Conservation (phyloP, 2,113 vertebrate genomes). For the Perca flavescens region DNA sequence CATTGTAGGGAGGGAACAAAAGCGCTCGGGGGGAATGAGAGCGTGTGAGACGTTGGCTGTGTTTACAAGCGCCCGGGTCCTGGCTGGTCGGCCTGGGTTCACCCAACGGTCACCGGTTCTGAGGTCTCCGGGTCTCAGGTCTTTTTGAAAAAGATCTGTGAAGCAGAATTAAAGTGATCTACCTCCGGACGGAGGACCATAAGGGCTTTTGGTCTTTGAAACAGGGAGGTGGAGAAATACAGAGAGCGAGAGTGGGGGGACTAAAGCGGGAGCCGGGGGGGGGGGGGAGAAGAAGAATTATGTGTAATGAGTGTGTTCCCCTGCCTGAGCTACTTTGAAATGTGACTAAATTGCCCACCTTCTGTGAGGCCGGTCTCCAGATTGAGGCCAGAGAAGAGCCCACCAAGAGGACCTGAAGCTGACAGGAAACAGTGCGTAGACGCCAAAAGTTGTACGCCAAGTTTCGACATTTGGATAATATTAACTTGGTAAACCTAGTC, state of each 20-base stretch:
- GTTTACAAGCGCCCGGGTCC: slow-evolving; percentile 76
- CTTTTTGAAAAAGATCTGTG: slow-evolving; percentile 87
- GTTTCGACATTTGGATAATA: slow-evolving; percentile 15
- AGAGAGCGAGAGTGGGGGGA: slow-evolving; percentile 29
- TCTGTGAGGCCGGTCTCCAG: slow-evolving; percentile 58
- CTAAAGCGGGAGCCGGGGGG: slow-evolving; percentile 29
- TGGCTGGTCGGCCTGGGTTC: slow-evolving; percentile 79
- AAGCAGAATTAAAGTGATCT: slow-evolving; percentile 90
- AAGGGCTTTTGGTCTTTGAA: slow-evolving; percentile 64
- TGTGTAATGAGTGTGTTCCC: slow-evolving; percentile 77
- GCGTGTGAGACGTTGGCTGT: slow-evolving; percentile 78
- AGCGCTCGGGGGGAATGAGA: slow-evolving; percentile 65
- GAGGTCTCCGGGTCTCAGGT: slow-evolving; percentile 81
- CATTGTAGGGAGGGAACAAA: slow-evolving; percentile 72
- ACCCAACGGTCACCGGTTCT: slow-evolving; percentile 83
- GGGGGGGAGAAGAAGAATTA: slow-evolving; percentile 68
- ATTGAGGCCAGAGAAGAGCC: slow-evolving; percentile 46
- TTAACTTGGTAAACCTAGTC: slow-evolving; percentile 13
- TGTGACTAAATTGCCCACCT: slow-evolving; percentile 79
- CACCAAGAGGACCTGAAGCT: slow-evolving; percentile 31
- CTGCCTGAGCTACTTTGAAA: slow-evolving; percentile 81
- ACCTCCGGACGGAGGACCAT: slow-evolving; percentile 76
- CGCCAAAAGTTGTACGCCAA: slow-evolving; percentile 3
- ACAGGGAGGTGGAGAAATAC: slow-evolving; percentile 55
- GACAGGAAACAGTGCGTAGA: slow-evolving; percentile 10